These are phyloP conservation scores for Oxygymnocypris stewartii DNA, from an alignment of 2,113 vertebrate species.

Conservation along the genomic window DNA sequence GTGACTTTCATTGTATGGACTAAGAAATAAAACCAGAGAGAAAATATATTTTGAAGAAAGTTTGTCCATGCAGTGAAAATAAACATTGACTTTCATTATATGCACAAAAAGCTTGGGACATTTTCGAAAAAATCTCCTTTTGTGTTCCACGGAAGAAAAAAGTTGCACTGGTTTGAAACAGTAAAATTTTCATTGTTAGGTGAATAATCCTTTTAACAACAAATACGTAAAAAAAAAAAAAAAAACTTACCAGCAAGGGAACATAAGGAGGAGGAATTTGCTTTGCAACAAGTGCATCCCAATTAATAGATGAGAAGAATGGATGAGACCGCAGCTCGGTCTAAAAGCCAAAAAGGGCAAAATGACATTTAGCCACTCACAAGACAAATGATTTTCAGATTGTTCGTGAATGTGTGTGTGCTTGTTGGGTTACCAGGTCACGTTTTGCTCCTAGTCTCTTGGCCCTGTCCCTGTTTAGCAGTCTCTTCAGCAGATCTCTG, in stretches of 20 bases:
- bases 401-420: background rate
- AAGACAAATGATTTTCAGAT: background rate
- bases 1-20: background rate
- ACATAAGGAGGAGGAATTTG: slow-evolving; percentile 73
- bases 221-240: background rate
- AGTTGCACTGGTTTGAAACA: background rate
- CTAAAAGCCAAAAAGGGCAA: slow-evolving; percentile 58
- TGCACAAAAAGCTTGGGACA: background rate
- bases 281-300: slow-evolving; percentile 75
- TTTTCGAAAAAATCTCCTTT: background rate
- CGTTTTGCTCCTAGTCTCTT: slow-evolving; percentile 68
- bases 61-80: background rate
- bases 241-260: slow-evolving; percentile 71
- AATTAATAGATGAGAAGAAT: slow-evolving; percentile 74
- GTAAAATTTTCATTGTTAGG: background rate
- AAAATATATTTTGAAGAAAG: background rate
- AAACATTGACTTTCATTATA: background rate
- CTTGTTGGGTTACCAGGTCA: slow-evolving; percentile 70
- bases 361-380: background rate
- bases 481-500: slow-evolving; percentile 66
- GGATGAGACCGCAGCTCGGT: slow-evolving; percentile 72
- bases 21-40: background rate
- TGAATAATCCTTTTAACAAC: background rate
- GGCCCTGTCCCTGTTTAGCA: slow-evolving; percentile 71
- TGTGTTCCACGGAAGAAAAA: background rate